Percentiles rank a stretch among this genome's conserved stretches.
Evolutionary conservation across 2,797 vertebrate species (phyloP).

Genomic region (Tarsius wallacei): DNA sequence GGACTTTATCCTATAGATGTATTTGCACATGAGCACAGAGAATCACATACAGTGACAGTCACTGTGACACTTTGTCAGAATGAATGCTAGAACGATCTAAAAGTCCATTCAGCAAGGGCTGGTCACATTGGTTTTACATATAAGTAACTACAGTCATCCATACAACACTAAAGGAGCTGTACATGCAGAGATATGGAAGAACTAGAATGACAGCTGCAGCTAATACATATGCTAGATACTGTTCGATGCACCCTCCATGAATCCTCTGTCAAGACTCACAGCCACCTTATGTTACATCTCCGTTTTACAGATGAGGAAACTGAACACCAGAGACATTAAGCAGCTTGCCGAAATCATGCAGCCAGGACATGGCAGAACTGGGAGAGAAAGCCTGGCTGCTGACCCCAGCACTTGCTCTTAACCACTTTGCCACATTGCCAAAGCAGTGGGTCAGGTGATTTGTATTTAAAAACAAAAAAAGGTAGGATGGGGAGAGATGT

Average conservation of each 20-base stretch:
- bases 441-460: not conserved
- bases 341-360: not conserved
- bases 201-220: not conserved
- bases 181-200: fast-evolving
- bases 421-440: not conserved
- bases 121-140: not conserved
- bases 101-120: not conserved
- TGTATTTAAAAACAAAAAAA: not conserved
- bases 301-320: conserved; percentile 28
- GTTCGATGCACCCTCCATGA: fast-evolving
- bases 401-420: not conserved
- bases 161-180: not conserved
- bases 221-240: not conserved
- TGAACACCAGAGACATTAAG: not conserved
- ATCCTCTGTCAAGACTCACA: not conserved
- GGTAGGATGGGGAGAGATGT: not conserved
- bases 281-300: not conserved
- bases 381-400: not conserved
- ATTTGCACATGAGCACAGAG: not conserved
- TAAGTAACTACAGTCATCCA: not conserved
- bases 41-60: not conserved
- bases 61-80: not conserved
- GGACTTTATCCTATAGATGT: not conserved
- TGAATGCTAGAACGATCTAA: not conserved
- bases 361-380: not conserved